A percentile compares a stretch with the other conserved stretches of the same genome.
Evolutionary conservation across 2,113 vertebrate species (phyloP).

Genomic region (Oophaga pumilio): DNA sequence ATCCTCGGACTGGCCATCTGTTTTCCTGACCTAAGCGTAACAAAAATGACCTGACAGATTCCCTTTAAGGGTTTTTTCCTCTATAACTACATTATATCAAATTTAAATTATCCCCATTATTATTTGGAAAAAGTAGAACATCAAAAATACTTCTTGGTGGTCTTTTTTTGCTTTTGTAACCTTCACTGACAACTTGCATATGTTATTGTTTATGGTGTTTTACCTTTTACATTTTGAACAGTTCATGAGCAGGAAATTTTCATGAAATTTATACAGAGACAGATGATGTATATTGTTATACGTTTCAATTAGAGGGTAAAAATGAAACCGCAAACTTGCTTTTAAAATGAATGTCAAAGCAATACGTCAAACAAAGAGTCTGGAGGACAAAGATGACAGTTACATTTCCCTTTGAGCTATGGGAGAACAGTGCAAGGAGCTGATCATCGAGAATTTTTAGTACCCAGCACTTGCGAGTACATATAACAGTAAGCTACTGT

Average conservation of each 20-base stretch:
- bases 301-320: conserved; percentile 53
- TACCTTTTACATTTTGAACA: not conserved
- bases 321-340: conserved; percentile 53
- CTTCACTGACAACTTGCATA: not conserved
- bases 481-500: conserved; percentile 47
- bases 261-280: conserved; percentile 22
- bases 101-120: not conserved
- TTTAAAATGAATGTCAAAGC: conserved; percentile 57
- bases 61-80: not conserved
- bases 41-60: too few relatives aligned
- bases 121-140: not conserved
- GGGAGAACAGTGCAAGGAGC: conserved; percentile 49
- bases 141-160: not conserved
- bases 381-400: conserved; percentile 54
- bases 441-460: conserved; percentile 56
- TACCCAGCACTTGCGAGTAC: conserved; percentile 36
- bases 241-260: conserved; percentile 37
- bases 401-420: conserved; percentile 57
- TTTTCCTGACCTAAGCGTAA: too few relatives aligned
- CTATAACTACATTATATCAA: not conserved
- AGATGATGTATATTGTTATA: conserved; percentile 55
- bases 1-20: too few relatives aligned
- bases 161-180: conserved; percentile 5
- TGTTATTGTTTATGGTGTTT: not conserved
- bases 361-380: conserved; percentile 41